Evolutionary conservation across 2,113 vertebrate species (phyloP).

Genomic region (Nesogale talazaci): DNA sequence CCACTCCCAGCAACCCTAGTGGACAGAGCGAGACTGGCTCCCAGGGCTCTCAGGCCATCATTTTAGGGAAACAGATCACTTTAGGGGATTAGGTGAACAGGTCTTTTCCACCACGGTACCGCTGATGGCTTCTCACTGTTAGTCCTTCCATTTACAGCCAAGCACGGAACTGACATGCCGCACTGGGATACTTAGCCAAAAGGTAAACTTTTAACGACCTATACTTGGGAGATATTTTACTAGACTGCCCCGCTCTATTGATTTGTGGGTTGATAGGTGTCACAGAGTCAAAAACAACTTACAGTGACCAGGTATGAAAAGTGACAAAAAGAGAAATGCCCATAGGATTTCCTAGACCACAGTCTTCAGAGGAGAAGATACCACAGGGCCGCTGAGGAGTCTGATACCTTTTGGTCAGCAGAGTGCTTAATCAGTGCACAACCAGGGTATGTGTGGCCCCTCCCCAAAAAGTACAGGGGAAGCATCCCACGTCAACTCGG

Average conservation of each 20-base stretch:
- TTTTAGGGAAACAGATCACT: background rate
- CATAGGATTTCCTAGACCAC: background rate
- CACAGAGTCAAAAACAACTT: background rate
- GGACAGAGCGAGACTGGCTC: background rate
- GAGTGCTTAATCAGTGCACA: background rate
- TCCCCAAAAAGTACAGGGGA: background rate
- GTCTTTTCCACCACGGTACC: background rate
- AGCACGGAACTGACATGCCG: background rate
- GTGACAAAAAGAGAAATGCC: background rate
- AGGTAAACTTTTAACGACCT: background rate
- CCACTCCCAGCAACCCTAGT: background rate
- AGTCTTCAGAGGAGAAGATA: background rate
- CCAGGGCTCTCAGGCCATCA: background rate
- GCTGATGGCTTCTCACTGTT: background rate
- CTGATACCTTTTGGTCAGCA: background rate
- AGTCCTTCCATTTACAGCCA: background rate
- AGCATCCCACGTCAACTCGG: background rate
- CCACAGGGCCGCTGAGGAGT: background rate
- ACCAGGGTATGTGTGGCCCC: background rate
- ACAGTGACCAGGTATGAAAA: background rate
- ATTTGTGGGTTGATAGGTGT: background rate
- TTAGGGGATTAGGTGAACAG: too few species aligned
- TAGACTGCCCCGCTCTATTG: background rate
- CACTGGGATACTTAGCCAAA: background rate
- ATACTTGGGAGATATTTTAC: background rate